A percentile compares a stretch with the other conserved stretches of the same genome.
These are phyloP conservation scores for Ornithoptera alexandrae DNA, from an alignment of 2,888 invertebrate genomes.

Conservation along the genomic window DNA sequence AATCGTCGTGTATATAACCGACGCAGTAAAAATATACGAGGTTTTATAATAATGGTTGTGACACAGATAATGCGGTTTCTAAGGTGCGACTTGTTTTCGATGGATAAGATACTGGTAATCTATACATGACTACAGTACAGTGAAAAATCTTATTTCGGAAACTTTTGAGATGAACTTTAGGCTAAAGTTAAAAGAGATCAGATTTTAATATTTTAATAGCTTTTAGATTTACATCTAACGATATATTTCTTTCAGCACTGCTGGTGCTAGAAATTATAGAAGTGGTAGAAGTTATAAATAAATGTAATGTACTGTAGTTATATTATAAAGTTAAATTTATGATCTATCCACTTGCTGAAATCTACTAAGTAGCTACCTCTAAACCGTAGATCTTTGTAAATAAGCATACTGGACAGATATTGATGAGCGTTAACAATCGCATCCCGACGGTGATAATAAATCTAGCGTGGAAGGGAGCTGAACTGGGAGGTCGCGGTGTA, in stretches of 20 bases:
- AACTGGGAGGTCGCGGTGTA: slow-evolving; percentile 28
- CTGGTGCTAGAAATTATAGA: no score
- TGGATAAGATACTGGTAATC: neutral
- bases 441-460: slow-evolving; percentile 28
- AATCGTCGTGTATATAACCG: neutral
- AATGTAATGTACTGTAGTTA: no score
- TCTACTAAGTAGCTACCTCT: neutral
- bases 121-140: neutral
- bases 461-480: slow-evolving; percentile 25
- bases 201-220: no score
- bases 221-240: no score
- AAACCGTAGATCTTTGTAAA: slow-evolving; percentile 8
- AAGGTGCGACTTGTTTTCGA: neutral
- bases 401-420: slow-evolving; percentile 21
- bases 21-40: neutral
- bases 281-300: no score
- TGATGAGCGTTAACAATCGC: slow-evolving; percentile 25
- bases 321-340: no score
- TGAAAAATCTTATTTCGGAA: no score
- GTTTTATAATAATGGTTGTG: neutral
- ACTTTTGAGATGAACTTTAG: no score
- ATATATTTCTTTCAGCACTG: no score
- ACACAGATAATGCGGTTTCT: neutral
- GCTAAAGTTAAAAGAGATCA: no score
- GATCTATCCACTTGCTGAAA: neutral